Conservation (phyloP, 1,140 invertebrate genomes). For the Nomia melanderi region DNA sequence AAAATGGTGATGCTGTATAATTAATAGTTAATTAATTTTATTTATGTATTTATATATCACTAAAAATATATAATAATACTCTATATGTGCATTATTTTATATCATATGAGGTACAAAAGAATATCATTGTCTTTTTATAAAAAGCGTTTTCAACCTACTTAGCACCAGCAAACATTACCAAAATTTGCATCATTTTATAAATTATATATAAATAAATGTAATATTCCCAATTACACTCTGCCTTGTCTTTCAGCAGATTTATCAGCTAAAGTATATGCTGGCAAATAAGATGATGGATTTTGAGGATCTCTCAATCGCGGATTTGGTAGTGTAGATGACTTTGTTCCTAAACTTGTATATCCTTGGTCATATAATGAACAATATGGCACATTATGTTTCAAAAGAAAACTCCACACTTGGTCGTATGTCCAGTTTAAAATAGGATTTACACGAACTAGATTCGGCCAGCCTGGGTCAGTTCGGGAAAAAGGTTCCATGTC, state of each 20-base stretch:
- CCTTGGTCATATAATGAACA: slow-evolving; percentile 94
- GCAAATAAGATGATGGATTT: slow-evolving; percentile 83
- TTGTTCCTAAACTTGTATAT: slow-evolving; percentile 93
- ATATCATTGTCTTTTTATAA: slow-evolving; percentile 1
- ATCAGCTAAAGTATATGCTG: slow-evolving; percentile 90
- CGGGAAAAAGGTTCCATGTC: slow-evolving; percentile 83
- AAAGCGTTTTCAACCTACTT: slow-evolving; percentile 1
- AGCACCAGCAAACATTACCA: background rate
- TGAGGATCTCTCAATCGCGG: slow-evolving; percentile 83
- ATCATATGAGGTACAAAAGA: slow-evolving; percentile 5
- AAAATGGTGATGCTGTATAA: background rate
- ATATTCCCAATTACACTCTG: slow-evolving; percentile 73
- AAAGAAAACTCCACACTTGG: slow-evolving; percentile 94
- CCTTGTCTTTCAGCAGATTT: slow-evolving; percentile 88
- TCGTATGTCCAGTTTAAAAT: slow-evolving; percentile 94
- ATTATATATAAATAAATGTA: background rate
- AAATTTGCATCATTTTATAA: background rate
- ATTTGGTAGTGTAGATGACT: slow-evolving; percentile 90
- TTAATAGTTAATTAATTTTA: background rate
- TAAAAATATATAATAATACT: background rate
- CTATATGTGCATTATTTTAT: background rate
- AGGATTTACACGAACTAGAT: slow-evolving; percentile 92
- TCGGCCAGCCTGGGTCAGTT: slow-evolving; percentile 92
- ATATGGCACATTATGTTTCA: slow-evolving; percentile 90
- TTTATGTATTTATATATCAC: background rate